Evolutionary conservation across 1,140 invertebrate species (phyloP), one percentile per base, ranked within the genome.

Genomic region (Hyposmocoma kahamanoa): DNA sequence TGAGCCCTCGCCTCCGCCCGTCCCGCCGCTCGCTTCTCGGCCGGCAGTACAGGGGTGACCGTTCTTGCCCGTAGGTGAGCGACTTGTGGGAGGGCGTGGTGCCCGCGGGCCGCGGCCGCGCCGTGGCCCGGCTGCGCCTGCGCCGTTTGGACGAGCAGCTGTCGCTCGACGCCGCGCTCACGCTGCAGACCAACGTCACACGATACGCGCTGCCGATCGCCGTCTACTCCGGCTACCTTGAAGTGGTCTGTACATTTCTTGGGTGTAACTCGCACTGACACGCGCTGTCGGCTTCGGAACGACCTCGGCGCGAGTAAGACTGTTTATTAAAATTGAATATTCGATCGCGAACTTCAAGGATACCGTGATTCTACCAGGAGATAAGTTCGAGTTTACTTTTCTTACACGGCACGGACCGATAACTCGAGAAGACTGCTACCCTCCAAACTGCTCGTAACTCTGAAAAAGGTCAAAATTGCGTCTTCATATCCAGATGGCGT

Each of bases 141-240:
- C 42, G 50, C 24, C 21, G 53, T 55, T 48, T 46, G 53, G 4
- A 28, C 44, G 46, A 51, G 15, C 32, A 44, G 24, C 46, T 17
- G 11, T 17, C 62, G 38, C 52, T 79, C 18, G 60, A 62, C 53
- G 59, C 61, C 15, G 44, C 28, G 42, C 47, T 77, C 42, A 59
- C 59, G 10, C 54, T 84, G 38, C 67, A 53, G 56, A 78, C 79
- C 21, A 75, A 78, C 57, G 51, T 80, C 36, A 68, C 75, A 5
- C 53, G 67, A 30, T 71, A 76, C 56, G 38, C 39, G 6, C 45
- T 85, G 47, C 74, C 73, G 28, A 54, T 85, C 34, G 56, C 56
- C 1, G 45, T 78, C 22, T 84, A 82, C 58, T 67, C 59, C 48
- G 79, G 78, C 1, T 59, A 63, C 2, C 56, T 85, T 1, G 49